Percentiles rank a stretch among this genome's conserved stretches.
Evolutionary conservation across 2,113 vertebrate genomes (phyloP).

Genomic region (Burhinus bistriatus): DNA sequence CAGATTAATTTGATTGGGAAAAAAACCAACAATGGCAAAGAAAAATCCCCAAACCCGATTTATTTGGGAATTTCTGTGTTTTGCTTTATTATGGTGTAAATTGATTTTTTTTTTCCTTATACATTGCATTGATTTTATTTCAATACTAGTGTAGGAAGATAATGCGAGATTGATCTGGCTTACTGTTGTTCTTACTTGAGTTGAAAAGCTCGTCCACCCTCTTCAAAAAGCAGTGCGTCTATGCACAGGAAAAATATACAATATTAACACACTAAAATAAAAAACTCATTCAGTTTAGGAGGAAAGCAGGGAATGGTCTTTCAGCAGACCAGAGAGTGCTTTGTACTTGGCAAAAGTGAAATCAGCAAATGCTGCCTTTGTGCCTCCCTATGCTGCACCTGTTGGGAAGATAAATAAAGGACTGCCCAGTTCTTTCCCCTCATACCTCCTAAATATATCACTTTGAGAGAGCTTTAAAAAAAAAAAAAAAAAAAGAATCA

Average conservation of each 20-base stretch:
- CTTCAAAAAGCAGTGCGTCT: background rate
- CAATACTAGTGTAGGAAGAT: background rate
- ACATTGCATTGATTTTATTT: background rate
- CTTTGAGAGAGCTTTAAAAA: slow-evolving; percentile 60
- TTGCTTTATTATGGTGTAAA: background rate
- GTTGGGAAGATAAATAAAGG: slow-evolving; percentile 81
- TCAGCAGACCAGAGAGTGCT: background rate
- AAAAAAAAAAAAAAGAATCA: background rate
- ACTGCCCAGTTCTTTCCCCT: slow-evolving; percentile 70
- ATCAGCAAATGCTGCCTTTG: slow-evolving; percentile 59
- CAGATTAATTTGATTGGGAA: background rate
- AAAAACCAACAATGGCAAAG: background rate
- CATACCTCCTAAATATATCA: slow-evolving; percentile 75
- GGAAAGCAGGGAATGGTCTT: background rate
- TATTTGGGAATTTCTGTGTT: background rate
- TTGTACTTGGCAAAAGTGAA: slow-evolving; percentile 59
- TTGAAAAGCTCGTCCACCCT: background rate
- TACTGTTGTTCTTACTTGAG: background rate
- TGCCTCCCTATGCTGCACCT: slow-evolving; percentile 69
- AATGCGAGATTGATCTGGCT: background rate
- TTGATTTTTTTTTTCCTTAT: background rate
- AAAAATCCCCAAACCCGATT: background rate
- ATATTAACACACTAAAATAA: background rate
- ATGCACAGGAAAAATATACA: background rate
- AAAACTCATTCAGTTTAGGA: background rate